Evolutionary conservation across 2,797 vertebrate species (phyloP), one percentile per base, ranked within the genome.

Genomic region (Paratrypauchen microcephalus): DNA sequence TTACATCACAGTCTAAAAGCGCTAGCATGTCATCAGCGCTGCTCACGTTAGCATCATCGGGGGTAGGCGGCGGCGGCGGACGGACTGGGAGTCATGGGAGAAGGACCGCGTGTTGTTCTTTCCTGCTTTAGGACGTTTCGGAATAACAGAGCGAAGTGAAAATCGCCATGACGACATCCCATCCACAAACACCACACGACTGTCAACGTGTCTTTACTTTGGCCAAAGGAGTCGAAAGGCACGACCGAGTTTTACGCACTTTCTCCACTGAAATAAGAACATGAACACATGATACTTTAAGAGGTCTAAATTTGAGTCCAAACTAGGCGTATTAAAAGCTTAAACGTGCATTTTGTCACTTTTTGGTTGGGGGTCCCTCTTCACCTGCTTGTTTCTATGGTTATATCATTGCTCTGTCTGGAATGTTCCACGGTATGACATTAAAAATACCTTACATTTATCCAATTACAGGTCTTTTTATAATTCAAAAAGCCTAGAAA

Each of bases 121-220:
- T 89, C 89, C 87, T 86, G 69, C 70, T 83, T 85, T 55, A 66
- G 48, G 84, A 82, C 87, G 82, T 87, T 89, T 88, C 23, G 83
- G 86, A 92, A 92, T 89, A 89, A 91, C 85, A 87, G 68, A 65
- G 69, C 67, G 79, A 84, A 87, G 78, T 86, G 84, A 88, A 80
- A 81, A 79, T 74, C 82, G 63, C 61, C 68, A 87, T 87, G 88
- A 90, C 83, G 85, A 83, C 88, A 89, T 90, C 24, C 78, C 71
- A 84, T 88, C 85, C 81, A 66, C 85, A 90, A 84, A 88, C 87
- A 87, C 85, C 78, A 80, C 82, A 82, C 79, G 87, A 87, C 81
- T 87, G 86, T 85, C 76, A 73, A 89, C 77, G 84, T 89, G 89
- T 89, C 87, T 92, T 91, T 90, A 87, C 83, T 85, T 90, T 88